Evolutionary conservation across 2,113 vertebrate genomes (phyloP).

Genomic region (Oxygymnocypris stewartii): DNA sequence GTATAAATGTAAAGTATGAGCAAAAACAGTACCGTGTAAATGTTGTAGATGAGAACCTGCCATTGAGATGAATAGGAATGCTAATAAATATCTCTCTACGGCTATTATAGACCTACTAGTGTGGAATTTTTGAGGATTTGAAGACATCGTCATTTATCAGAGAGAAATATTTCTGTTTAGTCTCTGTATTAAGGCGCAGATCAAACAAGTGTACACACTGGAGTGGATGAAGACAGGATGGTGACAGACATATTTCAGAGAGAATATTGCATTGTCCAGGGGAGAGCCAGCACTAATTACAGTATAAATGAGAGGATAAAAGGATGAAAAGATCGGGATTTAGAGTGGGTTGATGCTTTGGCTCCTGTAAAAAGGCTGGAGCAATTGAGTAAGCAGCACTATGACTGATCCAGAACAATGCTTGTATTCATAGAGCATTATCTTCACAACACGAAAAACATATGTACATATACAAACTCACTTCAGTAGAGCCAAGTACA

Average conservation of each 20-base stretch:
- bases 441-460: slow-evolving; percentile 16
- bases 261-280: slow-evolving; percentile 18
- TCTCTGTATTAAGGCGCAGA: not conserved
- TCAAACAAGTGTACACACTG: slow-evolving; percentile 4
- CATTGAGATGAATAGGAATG: not conserved
- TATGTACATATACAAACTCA: slow-evolving; percentile 18
- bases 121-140: not conserved
- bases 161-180: not conserved
- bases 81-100: slow-evolving; percentile 1
- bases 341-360: slow-evolving; percentile 6
- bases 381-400: slow-evolving; percentile 1
- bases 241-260: slow-evolving; percentile 24
- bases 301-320: slow-evolving; percentile 18
- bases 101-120: not conserved
- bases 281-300: not conserved
- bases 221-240: not conserved
- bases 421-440: slow-evolving; percentile 40
- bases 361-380: not conserved
- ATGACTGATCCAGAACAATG: slow-evolving; percentile 48
- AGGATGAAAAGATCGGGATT: slow-evolving; percentile 18
- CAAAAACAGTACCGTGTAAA: not conserved
- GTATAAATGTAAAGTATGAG: not conserved
- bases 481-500: not conserved
- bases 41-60: not conserved
- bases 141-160: not conserved